phyloP scores from a whole-genome alignment of 2,113 vertebrate species.

The Crotalus horridus region DNA sequence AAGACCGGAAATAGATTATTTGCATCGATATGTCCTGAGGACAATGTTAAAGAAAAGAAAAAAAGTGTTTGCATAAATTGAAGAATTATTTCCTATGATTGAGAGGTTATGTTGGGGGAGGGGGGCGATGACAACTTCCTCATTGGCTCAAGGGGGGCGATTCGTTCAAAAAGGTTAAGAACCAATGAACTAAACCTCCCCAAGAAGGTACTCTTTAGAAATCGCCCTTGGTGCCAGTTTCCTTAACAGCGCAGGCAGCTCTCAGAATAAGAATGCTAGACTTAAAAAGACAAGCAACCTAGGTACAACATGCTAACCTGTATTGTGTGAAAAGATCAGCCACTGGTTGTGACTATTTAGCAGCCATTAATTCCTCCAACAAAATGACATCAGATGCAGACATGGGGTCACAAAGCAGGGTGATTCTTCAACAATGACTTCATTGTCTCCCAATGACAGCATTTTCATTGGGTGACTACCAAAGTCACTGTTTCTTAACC shows the following conservation, averaged over 20 bases:
- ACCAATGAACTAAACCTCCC: not conserved
- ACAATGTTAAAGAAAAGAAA: too few relatives aligned
- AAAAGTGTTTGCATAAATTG: too few relatives aligned
- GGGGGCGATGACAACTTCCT: too few relatives aligned
- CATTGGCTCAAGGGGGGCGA: too few relatives aligned
- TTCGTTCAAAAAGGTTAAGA: too few relatives aligned
- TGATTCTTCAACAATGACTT: not conserved
- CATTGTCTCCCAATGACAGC: not conserved
- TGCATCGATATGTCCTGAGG: too few relatives aligned
- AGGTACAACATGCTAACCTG: not conserved
- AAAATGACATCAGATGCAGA: not conserved
- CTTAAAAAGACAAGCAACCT: not conserved
- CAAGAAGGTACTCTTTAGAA: not conserved
- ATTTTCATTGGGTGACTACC: not conserved
- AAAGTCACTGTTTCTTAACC: not conserved
- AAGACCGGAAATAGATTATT: too few relatives aligned
- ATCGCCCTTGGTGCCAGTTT: not conserved
- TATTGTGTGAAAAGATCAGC: not conserved
- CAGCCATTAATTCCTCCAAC: not conserved
- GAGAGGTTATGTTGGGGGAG: too few relatives aligned
- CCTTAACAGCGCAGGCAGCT: not conserved
- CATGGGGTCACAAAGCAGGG: not conserved
- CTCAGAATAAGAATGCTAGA: not conserved
- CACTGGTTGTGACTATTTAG: not conserved
- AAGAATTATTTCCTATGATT: too few relatives aligned